Evolutionary conservation across 2,888 invertebrate species (phyloP), one percentile per base, ranked within the genome.

Genomic region (Drepanosiphum platanoidis): DNA sequence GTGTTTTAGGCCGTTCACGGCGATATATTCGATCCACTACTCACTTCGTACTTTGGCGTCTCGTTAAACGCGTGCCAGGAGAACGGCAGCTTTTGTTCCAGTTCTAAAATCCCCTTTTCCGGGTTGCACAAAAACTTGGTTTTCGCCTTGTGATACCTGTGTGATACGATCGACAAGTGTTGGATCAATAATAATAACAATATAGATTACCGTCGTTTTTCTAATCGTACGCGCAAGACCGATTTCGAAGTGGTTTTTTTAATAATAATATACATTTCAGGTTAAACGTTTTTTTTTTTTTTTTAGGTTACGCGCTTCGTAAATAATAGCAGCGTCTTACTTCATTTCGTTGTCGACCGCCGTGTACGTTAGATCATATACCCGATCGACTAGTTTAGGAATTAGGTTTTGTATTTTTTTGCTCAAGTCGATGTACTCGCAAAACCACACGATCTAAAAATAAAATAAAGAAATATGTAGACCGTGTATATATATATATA

Each of bases 41-140:
- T 68, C 89, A 92, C 92, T 88, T 92, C 91, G 89, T 95, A 95
- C 89, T 94, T 94, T 0, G 96, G 96, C 0, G 95, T 95, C 87
- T 95, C 93, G 89, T 96, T 96, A 89, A 96, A 96, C 0, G 96
- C 94, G 89, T 96, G 95, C 96, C 96, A 96, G 0, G 96, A 95
- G 93, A 96, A 94, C 0, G 96, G 96, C 68, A 97, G 90, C 88
- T 96, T 96, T 88, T 96, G 96, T 88, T 96, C 96, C 74, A 96
- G 90, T 77, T 94, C 92, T 88, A 96, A 93, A 77, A 94, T 90
- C 5, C 96, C 96, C 36, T 92, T 92, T 78, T 93, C 93, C 0
- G 96, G 95, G 89, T 95, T 95, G 90, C 96, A 96, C 82, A 95
- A 92, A 89, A 96, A 96, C 90, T 95, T 95, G 0, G 96, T 96